A percentile compares a stretch with the other conserved stretches of the same genome.
Evolutionary conservation across 1,140 invertebrate species (phyloP).

Genomic region (Spodoptera litura): DNA sequence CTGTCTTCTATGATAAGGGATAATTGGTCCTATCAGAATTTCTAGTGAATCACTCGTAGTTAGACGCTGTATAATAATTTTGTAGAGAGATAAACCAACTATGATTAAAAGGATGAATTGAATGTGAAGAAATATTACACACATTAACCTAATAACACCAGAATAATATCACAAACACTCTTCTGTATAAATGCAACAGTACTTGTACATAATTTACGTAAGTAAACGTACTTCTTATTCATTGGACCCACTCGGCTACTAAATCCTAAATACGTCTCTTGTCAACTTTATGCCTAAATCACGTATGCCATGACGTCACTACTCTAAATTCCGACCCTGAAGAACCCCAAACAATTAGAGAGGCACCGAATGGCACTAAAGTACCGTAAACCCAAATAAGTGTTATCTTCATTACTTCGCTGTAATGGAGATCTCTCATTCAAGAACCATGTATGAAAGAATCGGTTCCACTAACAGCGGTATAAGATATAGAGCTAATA

Average conservation of each 20-base stretch:
- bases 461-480: conserved; percentile 12
- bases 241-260: too few species aligned
- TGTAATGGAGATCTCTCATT: conserved; percentile 43
- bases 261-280: neutral
- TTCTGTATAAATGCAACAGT: too few species aligned
- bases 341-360: conserved; percentile 36
- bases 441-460: conserved; percentile 16
- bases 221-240: too few species aligned
- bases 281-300: neutral
- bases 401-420: conserved; percentile 39
- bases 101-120: too few species aligned
- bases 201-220: too few species aligned
- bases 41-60: too few species aligned
- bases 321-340: conserved; percentile 2
- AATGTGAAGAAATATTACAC: too few species aligned
- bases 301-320: neutral
- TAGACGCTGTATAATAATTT: too few species aligned
- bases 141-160: too few species aligned
- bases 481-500: neutral
- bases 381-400: conserved; percentile 29
- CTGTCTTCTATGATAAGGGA: conserved; percentile 7
- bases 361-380: conserved; percentile 38
- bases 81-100: too few species aligned
- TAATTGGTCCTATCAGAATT: neutral
- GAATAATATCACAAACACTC: too few species aligned